Base-by-base conservation (phyloP, 2,888 invertebrate genomes). In the Plagodis dolabraria region DNA sequence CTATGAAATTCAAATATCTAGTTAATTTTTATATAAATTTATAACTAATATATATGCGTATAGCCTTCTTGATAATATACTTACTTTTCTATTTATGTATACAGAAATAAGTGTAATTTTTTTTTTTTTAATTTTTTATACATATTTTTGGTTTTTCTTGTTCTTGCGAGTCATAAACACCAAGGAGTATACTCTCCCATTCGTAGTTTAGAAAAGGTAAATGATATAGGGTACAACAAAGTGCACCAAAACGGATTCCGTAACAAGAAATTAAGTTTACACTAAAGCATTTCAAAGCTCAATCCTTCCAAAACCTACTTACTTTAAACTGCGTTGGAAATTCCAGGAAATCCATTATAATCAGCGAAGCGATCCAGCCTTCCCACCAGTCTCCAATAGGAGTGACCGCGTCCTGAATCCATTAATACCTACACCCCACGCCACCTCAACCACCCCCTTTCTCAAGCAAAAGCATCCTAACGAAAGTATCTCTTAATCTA, bases 401-500 rank as follows among this genome's bases (percentile, higher is more conserved):
- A 80, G 77, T 82, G 83, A 83, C 85, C 84, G 79, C 83, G 74
- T 76, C 73, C 78, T 84, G 83, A 85, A 85, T 85, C 83, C 79
- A 85, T 85, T 83, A 87, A 83, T 81, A 74, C 79, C 67, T 69
- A 42, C 7, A 67, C 53, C 58, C 58, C 65, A 62, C 59, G 67
- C 65, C 63, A 50, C 58, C 50, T 67, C 69, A 70, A 64, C 60
- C 67, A 47, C 72, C 74, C 68, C 74, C 70, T 71, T 74, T 75
- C 74, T 73, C 71, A 11, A 54, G 56, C 67, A 68, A 73, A 55
- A 70, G 64, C 72, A 71, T 57, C 64, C 48, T 60, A 77, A 80
- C 75, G 78, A 85, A 85, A 83, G 82, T 83, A 86, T 85, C 83
- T 87, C 81, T 81, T 86, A 83, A 87, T 87, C 86, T 87, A 75